Conservation (phyloP, 2,888 invertebrate species). For the Tridacna gigas region DNA sequence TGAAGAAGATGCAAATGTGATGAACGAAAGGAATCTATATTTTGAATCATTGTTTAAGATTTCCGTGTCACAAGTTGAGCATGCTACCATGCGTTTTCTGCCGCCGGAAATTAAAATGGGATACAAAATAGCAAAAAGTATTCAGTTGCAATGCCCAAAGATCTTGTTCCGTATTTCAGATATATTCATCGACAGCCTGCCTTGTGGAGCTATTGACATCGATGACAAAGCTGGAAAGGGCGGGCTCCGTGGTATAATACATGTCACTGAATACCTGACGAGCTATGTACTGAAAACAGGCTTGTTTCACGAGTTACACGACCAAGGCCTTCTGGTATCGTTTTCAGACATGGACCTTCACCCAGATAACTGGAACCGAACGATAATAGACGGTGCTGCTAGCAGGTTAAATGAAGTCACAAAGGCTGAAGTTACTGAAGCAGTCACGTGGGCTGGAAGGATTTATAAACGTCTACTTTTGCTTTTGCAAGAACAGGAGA, state of each 20-base stretch:
- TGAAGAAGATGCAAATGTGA: background rate
- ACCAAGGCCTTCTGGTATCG: background rate
- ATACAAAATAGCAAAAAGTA: conserved; percentile 44
- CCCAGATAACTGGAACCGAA: conserved; percentile 8
- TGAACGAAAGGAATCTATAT: background rate
- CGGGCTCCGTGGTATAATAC: background rate
- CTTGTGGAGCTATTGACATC: background rate
- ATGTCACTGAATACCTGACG: conserved; percentile 26
- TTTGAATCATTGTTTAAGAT: conserved; percentile 30
- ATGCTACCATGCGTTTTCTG: conserved; percentile 38
- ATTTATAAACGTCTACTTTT: conserved; percentile 28
- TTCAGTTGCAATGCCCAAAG: conserved; percentile 32
- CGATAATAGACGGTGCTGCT: background rate
- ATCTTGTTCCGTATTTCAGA: conserved; percentile 7
- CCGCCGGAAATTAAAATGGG: conserved; percentile 29
- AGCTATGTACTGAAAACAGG: conserved; percentile 38
- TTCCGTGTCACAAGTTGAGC: conserved; percentile 43
- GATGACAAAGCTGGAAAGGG: background rate
- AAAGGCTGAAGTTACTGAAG: conserved; percentile 6
- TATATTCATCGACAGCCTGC: background rate
- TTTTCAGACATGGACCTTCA: background rate
- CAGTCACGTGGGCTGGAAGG: conserved; percentile 20
- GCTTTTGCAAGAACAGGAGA: conserved; percentile 6
- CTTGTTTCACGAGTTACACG: conserved; percentile 35
- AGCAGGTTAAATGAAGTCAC: background rate